phyloP scores from a whole-genome alignment of 2,113 vertebrate species.

The Tinamus guttatus region DNA sequence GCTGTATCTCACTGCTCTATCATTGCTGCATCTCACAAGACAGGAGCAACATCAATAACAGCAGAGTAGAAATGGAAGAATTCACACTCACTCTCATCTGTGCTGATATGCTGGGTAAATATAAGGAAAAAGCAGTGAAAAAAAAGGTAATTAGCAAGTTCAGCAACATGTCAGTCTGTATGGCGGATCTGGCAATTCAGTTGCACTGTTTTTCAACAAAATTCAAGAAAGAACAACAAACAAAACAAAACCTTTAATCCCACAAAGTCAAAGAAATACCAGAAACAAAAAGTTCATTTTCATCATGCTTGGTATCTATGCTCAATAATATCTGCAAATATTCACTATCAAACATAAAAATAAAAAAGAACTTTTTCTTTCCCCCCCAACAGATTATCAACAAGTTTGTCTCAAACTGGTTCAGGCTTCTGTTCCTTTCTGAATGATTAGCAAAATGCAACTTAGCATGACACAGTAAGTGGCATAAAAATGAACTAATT shows the following conservation, averaged over 20 bases:
- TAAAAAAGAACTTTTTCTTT: not conserved
- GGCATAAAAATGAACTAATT: not conserved
- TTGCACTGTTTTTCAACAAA: not conserved
- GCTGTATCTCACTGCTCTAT: too few species aligned
- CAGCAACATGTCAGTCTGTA: not conserved
- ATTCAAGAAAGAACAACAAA: not conserved
- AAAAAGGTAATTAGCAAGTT: not conserved
- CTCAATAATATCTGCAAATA: not conserved
- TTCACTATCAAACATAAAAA: not conserved
- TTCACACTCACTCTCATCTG: not conserved
- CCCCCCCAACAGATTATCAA: not conserved
- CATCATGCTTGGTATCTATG: not conserved
- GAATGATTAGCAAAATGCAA: not conserved
- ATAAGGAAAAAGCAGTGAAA: not conserved
- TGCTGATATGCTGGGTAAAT: not conserved
- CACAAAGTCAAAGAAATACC: not conserved
- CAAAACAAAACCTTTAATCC: not conserved
- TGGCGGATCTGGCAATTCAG: not conserved
- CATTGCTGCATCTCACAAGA: not conserved
- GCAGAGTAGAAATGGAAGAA: not conserved
- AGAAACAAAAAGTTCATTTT: not conserved
- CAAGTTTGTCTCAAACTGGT: not conserved
- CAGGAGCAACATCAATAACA: not conserved
- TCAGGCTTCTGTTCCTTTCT: not conserved
- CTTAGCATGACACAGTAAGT: not conserved